Conservation (phyloP, 2,113 vertebrate genomes). For the Ageneiosus marmoratus region DNA sequence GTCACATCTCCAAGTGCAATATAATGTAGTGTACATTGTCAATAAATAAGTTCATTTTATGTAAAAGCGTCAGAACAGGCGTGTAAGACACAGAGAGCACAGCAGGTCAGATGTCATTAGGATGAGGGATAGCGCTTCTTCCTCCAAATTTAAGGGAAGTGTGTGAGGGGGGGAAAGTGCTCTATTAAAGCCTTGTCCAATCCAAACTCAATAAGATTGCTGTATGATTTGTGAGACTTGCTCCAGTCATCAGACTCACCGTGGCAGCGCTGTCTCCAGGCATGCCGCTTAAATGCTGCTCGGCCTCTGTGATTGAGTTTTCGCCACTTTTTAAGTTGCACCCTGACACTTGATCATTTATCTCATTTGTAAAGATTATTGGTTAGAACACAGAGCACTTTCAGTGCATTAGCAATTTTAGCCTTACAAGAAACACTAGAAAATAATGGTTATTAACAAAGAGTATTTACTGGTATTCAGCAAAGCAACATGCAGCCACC, state of each 20-base stretch:
- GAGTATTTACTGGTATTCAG: slow-evolving; percentile 57
- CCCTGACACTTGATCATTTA: slow-evolving; percentile 91
- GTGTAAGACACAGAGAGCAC: background rate
- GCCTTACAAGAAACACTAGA: slow-evolving; percentile 66
- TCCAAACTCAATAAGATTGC: slow-evolving; percentile 76
- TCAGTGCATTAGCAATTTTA: slow-evolving; percentile 72
- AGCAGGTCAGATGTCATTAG: slow-evolving; percentile 23
- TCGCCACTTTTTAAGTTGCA: slow-evolving; percentile 94
- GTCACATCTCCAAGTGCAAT: background rate
- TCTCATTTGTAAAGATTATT: slow-evolving; percentile 97
- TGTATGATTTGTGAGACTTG: slow-evolving; percentile 63
- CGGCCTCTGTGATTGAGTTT: slow-evolving; percentile 93
- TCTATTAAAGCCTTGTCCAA: slow-evolving; percentile 70
- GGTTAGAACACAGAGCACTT: slow-evolving; percentile 77
- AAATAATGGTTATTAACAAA: slow-evolving; percentile 64
- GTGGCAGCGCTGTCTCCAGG: slow-evolving; percentile 66
- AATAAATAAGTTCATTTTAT: slow-evolving; percentile 1
- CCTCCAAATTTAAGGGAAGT: slow-evolving; percentile 61
- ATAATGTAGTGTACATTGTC: background rate
- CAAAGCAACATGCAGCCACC: slow-evolving; percentile 51
- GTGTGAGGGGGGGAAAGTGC: slow-evolving; percentile 68
- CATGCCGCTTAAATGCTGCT: slow-evolving; percentile 84
- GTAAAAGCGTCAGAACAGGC: background rate
- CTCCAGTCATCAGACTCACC: slow-evolving; percentile 74
- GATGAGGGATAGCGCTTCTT: slow-evolving; percentile 27